Conservation (phyloP, 2,888 invertebrate genomes). For the Machimus atricapillus region DNA sequence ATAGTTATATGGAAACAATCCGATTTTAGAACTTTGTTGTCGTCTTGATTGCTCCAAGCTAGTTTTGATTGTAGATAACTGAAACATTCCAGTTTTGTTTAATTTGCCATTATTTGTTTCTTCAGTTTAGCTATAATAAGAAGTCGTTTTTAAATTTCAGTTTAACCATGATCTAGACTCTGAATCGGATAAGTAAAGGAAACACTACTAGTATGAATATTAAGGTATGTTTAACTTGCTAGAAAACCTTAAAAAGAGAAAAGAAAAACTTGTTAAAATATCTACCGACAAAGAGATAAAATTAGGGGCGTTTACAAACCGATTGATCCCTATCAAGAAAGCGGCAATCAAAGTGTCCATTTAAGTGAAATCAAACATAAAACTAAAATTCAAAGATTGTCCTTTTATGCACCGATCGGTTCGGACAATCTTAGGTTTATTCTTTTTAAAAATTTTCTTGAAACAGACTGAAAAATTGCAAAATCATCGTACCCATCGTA, state of each 20-base stretch:
- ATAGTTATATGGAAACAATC: too few relatives aligned
- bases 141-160: too few relatives aligned
- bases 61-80: too few relatives aligned
- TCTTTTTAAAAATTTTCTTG: neutral
- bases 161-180: too few relatives aligned
- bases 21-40: too few relatives aligned
- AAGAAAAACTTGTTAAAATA: neutral
- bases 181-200: too few relatives aligned
- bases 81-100: too few relatives aligned
- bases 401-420: neutral
- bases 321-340: constrained; percentile 13
- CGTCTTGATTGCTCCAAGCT: too few relatives aligned
- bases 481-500: neutral
- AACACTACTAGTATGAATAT: too few relatives aligned
- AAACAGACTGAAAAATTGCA: neutral
- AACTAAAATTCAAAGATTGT: neutral
- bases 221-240: too few relatives aligned
- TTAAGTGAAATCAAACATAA: constrained; percentile 38
- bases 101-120: too few relatives aligned
- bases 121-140: too few relatives aligned
- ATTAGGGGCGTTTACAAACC: constrained; percentile 17
- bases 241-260: neutral
- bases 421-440: neutral
- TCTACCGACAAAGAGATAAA: neutral
- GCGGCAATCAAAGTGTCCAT: constrained; percentile 39